These are phyloP conservation scores for Pachypeltis micranthus DNA, from an alignment of 1,140 invertebrate genomes.

Conservation along the genomic window DNA sequence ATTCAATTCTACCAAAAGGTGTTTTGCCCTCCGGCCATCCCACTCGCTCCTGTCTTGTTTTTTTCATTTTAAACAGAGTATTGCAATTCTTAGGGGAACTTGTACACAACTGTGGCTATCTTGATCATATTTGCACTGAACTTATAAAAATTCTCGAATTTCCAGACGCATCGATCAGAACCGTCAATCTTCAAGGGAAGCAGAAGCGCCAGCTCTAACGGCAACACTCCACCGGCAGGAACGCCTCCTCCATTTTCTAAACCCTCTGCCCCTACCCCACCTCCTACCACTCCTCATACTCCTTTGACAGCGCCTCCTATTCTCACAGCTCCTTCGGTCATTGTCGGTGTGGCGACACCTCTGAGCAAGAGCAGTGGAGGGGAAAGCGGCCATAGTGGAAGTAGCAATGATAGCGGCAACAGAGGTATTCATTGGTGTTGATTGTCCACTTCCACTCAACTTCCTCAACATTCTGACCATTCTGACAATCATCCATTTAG, in stretches of 20 bases:
- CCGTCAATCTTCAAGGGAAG: slow-evolving; percentile 6
- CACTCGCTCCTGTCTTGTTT: too few species aligned
- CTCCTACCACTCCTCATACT: slow-evolving; percentile 10
- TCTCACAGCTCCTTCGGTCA: neutral
- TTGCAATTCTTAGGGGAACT: too few species aligned
- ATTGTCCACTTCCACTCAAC: too few species aligned
- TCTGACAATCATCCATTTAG: too few species aligned
- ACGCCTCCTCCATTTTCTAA: slow-evolving; percentile 1
- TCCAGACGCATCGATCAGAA: slow-evolving; percentile 12
- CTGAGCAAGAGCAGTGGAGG: neutral
- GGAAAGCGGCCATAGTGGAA: neutral
- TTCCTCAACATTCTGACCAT: too few species aligned
- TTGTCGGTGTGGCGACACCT: neutral
- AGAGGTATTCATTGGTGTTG: slow-evolving; percentile 3
- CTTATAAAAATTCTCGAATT: too few species aligned
- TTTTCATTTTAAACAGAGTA: too few species aligned
- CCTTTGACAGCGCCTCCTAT: neutral
- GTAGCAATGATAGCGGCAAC: neutral
- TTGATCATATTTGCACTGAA: too few species aligned
- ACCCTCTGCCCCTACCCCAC: neutral
- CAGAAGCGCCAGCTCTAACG: slow-evolving; percentile 17
- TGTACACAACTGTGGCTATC: too few species aligned
- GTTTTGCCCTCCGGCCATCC: too few species aligned
- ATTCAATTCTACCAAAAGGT: too few species aligned
- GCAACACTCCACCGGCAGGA: neutral